Evolutionary conservation across 2,888 invertebrate genomes (phyloP).

Genomic region (Emmelina monodactyla): DNA sequence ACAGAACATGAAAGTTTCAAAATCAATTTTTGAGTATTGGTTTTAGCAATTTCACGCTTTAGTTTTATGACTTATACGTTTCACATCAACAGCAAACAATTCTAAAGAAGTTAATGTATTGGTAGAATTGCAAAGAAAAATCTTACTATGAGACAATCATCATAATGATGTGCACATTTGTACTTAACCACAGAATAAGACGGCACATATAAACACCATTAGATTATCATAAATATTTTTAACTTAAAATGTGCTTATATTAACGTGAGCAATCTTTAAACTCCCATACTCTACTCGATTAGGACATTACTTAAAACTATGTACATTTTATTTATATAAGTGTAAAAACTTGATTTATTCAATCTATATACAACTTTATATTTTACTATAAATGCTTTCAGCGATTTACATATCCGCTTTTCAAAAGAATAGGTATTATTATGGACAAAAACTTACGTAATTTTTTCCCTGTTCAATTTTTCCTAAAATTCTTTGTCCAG

Average conservation of each 20-base stretch:
- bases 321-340: too few species aligned
- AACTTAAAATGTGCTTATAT: slow-evolving; percentile 29
- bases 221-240: slow-evolving; percentile 4
- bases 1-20: slow-evolving; percentile 20
- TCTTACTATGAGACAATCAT: slow-evolving; percentile 2
- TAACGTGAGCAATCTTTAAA: slow-evolving; percentile 39
- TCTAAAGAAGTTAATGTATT: not conserved
- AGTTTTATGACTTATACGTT: slow-evolving; percentile 39
- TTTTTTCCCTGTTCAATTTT: too few species aligned
- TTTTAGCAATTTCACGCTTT: slow-evolving; percentile 45
- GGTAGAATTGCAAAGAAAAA: too few species aligned
- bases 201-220: slow-evolving; percentile 16
- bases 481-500: too few species aligned
- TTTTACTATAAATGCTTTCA: too few species aligned
- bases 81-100: not conserved
- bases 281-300: too few species aligned
- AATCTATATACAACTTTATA: too few species aligned
- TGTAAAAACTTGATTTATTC: too few species aligned
- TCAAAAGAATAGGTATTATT: too few species aligned
- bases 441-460: too few species aligned
- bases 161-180: slow-evolving; percentile 29
- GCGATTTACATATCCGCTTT: too few species aligned
- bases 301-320: too few species aligned
- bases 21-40: slow-evolving; percentile 41
- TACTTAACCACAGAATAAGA: slow-evolving; percentile 28